Conservation (phyloP, 2,888 invertebrate genomes). For the Drosophila nr. perissopoda region DNA sequence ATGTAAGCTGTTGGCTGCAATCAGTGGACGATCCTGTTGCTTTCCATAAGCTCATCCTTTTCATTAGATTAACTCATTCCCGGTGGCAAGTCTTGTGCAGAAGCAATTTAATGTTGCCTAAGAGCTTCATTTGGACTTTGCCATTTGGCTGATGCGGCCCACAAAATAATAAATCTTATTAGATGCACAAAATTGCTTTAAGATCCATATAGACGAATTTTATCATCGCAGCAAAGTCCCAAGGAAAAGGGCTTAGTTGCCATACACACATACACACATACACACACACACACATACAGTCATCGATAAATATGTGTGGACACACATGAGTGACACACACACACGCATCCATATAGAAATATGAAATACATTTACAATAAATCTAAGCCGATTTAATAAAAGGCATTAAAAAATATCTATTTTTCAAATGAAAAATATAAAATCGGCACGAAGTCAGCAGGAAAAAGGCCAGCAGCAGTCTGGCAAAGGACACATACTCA, state of each 20-base stretch:
- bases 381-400: constrained; percentile 82
- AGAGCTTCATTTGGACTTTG: constrained; percentile 25
- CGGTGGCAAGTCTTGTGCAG: not conserved
- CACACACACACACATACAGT: constrained; percentile 17
- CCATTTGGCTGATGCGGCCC: constrained; percentile 39
- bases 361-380: constrained; percentile 65
- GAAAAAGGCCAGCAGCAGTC: constrained; percentile 44
- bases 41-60: constrained; percentile 45
- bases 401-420: constrained; percentile 77
- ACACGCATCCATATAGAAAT: constrained; percentile 29
- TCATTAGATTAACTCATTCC: constrained; percentile 52
- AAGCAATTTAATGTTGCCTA: constrained; percentile 52
- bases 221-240: constrained; percentile 48
- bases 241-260: constrained; percentile 59
- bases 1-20: constrained; percentile 15
- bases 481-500: constrained; percentile 58
- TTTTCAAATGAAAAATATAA: constrained; percentile 75
- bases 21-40: constrained; percentile 32
- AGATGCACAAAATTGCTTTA: constrained; percentile 62
- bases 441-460: constrained; percentile 71
- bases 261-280: constrained; percentile 28
- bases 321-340: constrained; percentile 9
- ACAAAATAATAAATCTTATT: constrained; percentile 65
- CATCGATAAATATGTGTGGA: constrained; percentile 2
- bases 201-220: constrained; percentile 71